phyloP scores from a whole-genome alignment of 1,140 invertebrate species.

The Aplysia californica region DNA sequence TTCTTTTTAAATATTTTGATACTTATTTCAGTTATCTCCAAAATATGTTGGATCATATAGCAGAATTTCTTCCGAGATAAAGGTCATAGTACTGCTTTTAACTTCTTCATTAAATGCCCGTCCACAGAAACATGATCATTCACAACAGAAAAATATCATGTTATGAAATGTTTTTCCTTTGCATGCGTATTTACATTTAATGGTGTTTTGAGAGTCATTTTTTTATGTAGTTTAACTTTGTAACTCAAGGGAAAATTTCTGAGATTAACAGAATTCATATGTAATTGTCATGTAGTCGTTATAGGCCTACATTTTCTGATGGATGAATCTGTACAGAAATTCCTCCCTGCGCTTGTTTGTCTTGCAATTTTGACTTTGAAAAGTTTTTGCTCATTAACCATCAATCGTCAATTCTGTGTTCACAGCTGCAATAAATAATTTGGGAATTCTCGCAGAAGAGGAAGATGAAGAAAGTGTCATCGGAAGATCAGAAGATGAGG shows the following conservation, averaged over 20 bases:
- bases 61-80: too few relatives aligned
- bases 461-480: constrained; percentile 47
- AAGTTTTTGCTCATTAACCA: not conserved
- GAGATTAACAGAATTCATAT: not conserved
- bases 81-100: too few relatives aligned
- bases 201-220: too few relatives aligned
- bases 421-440: constrained; percentile 33
- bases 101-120: too few relatives aligned
- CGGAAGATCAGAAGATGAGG: constrained; percentile 19
- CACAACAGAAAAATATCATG: too few relatives aligned
- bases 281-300: not conserved
- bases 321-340: not conserved
- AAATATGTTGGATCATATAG: too few relatives aligned
- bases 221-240: too few relatives aligned
- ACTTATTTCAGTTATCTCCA: too few relatives aligned
- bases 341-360: not conserved
- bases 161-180: too few relatives aligned
- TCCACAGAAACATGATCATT: too few relatives aligned
- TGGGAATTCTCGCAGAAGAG: constrained; percentile 48
- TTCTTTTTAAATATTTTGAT: too few relatives aligned
- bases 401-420: not conserved
- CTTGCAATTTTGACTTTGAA: not conserved
- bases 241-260: not conserved
- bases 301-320: not conserved
- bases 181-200: too few relatives aligned